Conservation (phyloP, 2,888 invertebrate genomes). For the Entomobrya proxima region DNA sequence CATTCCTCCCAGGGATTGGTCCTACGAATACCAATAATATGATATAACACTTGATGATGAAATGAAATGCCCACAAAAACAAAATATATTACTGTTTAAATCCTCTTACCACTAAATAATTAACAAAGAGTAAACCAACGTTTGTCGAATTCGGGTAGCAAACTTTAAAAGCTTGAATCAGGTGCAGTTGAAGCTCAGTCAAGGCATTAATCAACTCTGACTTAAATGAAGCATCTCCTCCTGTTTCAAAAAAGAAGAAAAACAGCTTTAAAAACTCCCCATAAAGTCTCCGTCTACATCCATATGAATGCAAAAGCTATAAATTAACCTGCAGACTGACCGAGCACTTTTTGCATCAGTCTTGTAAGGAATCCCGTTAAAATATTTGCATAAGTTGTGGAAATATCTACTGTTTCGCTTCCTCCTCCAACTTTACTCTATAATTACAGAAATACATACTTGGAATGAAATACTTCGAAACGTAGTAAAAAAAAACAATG, state of each 20-base stretch:
- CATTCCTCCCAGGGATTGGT: conserved; percentile 68
- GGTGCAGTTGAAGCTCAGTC: conserved; percentile 58
- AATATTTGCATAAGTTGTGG: conserved; percentile 67
- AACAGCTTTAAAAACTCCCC: not conserved
- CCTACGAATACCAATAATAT: conserved; percentile 40
- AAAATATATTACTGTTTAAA: not conserved
- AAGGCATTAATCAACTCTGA: conserved; percentile 45
- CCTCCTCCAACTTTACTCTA: conserved; percentile 51
- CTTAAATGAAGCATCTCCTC: conserved; percentile 50
- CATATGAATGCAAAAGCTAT: not conserved
- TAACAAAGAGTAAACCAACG: conserved; percentile 67
- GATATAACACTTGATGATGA: not conserved
- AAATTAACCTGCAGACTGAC: conserved; percentile 30
- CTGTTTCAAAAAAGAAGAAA: not conserved
- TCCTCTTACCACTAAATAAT: conserved; percentile 69
- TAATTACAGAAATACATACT: not conserved
- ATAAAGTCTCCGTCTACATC: not conserved
- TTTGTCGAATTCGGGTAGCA: conserved; percentile 68
- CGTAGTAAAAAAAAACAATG: not conserved
- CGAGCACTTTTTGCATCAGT: conserved; percentile 61
- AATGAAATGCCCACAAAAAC: not conserved
- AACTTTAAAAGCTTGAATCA: conserved; percentile 65
- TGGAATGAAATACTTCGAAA: too few species aligned
- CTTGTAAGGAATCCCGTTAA: conserved; percentile 66
- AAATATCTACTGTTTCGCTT: conserved; percentile 62